Base-by-base conservation (phyloP, 2,113 vertebrate genomes). In the Myrmecophaga tridactyla region DNA sequence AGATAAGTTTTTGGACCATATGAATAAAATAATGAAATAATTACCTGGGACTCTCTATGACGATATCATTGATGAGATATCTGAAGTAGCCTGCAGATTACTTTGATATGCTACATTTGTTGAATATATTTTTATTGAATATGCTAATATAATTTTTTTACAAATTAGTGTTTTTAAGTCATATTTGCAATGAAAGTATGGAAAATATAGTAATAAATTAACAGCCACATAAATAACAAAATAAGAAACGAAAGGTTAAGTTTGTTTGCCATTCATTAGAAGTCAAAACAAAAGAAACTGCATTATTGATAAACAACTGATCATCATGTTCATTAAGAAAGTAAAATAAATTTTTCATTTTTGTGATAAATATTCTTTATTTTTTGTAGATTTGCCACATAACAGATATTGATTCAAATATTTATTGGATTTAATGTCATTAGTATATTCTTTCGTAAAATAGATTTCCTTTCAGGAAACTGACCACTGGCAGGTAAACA, bases 291-390 rank as follows among this genome's bases (percentile, higher is more conserved):
- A 84, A 95, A 87, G 41, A 85, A 97, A 88, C 39, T 62, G 7
- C 31, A 95, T 95, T 97, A 96, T 97, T 93, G 97, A 67, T 96
- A 97, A 97, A 82, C 94, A 96, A 95, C 96, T 97, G 90, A 97
- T 96, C 88, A 39, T 92, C 85, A 78, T 63, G 56, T 97, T 98
- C 97, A 98, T 97, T 97, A 95, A 94, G 70, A 98, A 98, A 73
- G n/a, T 58, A 88, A 92, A 83, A 97, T 96, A 43, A 80, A 73
- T 34, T 12, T 77, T 58, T 82, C 0, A 21, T 78, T 97, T 97
- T 81, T 27, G 21, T 91, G 90, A 92, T 96, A 97, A 97, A 97
- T 98, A 21, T 97, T 95, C 92, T 97, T 92, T 94, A 92, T 91
- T 97, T 88, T 51, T 62, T 89, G 14, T 58, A 96, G 63, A 93